Conservation (phyloP, 2,888 invertebrate species). For the Eupithecia insigniata region DNA sequence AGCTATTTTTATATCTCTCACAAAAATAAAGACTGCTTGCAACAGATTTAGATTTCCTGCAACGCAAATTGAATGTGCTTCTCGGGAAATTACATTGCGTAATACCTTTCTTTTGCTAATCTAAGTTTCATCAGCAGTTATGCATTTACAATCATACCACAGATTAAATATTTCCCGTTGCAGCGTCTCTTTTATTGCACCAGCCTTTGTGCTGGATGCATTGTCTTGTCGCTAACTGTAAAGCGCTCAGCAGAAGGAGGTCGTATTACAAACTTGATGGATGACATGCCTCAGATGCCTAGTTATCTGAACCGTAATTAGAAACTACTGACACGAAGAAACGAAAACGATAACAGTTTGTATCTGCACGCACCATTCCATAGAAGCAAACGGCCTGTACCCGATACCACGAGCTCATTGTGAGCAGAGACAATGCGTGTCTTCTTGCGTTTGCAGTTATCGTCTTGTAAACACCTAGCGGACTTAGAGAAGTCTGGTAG, state of each 20-base stretch:
- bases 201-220: slow-evolving; percentile 12
- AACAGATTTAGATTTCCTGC: slow-evolving; percentile 9
- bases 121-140: slow-evolving; percentile 13
- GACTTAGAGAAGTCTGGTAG: slow-evolving; percentile 4
- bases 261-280: slow-evolving; percentile 13
- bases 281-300: slow-evolving; percentile 26
- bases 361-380: slow-evolving; percentile 46
- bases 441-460: slow-evolving; percentile 37
- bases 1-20: background rate
- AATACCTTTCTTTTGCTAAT: slow-evolving; percentile 15
- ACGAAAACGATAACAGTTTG: slow-evolving; percentile 41
- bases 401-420: slow-evolving; percentile 51
- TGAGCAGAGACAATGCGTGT: slow-evolving; percentile 48
- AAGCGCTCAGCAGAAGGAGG: slow-evolving; percentile 1
- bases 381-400: slow-evolving; percentile 42
- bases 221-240: slow-evolving; percentile 16
- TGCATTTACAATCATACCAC: background rate
- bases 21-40: background rate
- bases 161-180: slow-evolving; percentile 1
- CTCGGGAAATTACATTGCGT: slow-evolving; percentile 1
- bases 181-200: slow-evolving; percentile 4
- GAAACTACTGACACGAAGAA: slow-evolving; percentile 38
- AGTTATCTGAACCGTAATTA: slow-evolving; percentile 30
- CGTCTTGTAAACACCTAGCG: slow-evolving; percentile 19
- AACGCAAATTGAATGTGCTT: slow-evolving; percentile 11